Conservation (phyloP, 2,888 invertebrate species). For the Ryuthela nishihirai region DNA sequence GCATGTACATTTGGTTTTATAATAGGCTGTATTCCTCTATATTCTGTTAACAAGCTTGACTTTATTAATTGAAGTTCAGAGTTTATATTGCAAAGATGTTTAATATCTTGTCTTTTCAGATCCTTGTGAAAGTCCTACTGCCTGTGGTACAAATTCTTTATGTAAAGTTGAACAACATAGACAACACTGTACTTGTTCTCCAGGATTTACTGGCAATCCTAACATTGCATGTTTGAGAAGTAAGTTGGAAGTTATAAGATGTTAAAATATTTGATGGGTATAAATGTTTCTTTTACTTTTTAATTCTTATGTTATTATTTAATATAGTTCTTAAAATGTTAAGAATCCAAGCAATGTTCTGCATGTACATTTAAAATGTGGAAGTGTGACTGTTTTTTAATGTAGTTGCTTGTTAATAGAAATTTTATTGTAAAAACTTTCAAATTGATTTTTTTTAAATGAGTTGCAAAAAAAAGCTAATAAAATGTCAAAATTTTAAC, state of each 20-base stretch:
- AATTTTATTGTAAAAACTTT: too few relatives aligned
- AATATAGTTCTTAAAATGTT: not conserved
- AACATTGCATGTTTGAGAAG: slow-evolving; percentile 37
- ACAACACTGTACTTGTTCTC: slow-evolving; percentile 73
- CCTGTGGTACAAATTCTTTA: slow-evolving; percentile 78
- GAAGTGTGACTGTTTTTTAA: too few relatives aligned
- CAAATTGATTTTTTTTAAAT: too few relatives aligned
- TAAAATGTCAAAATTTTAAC: too few relatives aligned
- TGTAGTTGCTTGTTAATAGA: too few relatives aligned
- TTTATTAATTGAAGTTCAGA: too few relatives aligned
- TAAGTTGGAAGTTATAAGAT: slow-evolving; percentile 2
- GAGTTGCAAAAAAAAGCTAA: too few relatives aligned
- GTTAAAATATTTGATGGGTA: too few relatives aligned
- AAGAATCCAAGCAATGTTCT: not conserved
- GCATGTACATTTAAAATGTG: not conserved
- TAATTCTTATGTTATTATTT: not conserved
- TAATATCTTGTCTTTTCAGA: slow-evolving; percentile 52
- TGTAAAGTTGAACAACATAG: slow-evolving; percentile 79
- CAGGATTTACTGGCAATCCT: slow-evolving; percentile 63
- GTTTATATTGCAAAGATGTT: too few relatives aligned
- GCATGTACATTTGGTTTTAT: too few relatives aligned
- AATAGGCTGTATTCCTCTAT: too few relatives aligned
- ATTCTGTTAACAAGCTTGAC: too few relatives aligned
- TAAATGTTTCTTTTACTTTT: not conserved
- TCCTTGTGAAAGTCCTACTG: slow-evolving; percentile 60